Conservation (phyloP, 2,888 invertebrate species). For the Monopis laevigella region DNA sequence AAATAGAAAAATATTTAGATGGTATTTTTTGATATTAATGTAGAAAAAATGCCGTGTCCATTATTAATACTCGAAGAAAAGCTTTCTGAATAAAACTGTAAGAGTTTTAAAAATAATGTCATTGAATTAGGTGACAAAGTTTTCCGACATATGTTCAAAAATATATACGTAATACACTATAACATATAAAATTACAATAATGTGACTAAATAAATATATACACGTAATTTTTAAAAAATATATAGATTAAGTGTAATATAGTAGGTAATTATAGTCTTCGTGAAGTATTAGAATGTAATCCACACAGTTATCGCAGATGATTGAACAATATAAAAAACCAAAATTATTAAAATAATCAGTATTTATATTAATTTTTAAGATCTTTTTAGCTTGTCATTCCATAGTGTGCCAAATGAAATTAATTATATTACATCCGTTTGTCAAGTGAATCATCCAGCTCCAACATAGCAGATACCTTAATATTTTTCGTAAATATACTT, state of each 20-base stretch:
- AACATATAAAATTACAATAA: slow-evolving; percentile 65
- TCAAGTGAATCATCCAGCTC: too few relatives aligned
- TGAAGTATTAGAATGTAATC: slow-evolving; percentile 58
- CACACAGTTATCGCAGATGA: too few relatives aligned
- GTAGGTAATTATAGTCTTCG: slow-evolving; percentile 55
- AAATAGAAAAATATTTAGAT: slow-evolving; percentile 36
- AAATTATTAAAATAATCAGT: too few relatives aligned
- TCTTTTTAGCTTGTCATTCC: slow-evolving; percentile 33
- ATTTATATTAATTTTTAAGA: neutral
- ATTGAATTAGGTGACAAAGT: too few relatives aligned
- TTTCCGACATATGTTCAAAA: too few relatives aligned
- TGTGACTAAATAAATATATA: slow-evolving; percentile 58
- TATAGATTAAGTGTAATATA: slow-evolving; percentile 62
- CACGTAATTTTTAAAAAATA: slow-evolving; percentile 60
- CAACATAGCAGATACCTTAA: too few relatives aligned
- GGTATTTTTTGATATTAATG: slow-evolving; percentile 20
- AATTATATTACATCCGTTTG: too few relatives aligned
- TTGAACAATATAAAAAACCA: too few relatives aligned
- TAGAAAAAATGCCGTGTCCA: slow-evolving; percentile 44
- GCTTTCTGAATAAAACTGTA: too few relatives aligned
- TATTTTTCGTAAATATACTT: too few relatives aligned
- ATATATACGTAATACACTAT: slow-evolving; percentile 67
- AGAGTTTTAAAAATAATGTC: too few relatives aligned
- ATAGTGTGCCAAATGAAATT: slow-evolving; percentile 50
- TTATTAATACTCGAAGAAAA: too few relatives aligned